Evolutionary conservation across 2,797 vertebrate genomes (phyloP), one percentile per base, ranked within the genome.

Genomic region (Amniataba percoides): DNA sequence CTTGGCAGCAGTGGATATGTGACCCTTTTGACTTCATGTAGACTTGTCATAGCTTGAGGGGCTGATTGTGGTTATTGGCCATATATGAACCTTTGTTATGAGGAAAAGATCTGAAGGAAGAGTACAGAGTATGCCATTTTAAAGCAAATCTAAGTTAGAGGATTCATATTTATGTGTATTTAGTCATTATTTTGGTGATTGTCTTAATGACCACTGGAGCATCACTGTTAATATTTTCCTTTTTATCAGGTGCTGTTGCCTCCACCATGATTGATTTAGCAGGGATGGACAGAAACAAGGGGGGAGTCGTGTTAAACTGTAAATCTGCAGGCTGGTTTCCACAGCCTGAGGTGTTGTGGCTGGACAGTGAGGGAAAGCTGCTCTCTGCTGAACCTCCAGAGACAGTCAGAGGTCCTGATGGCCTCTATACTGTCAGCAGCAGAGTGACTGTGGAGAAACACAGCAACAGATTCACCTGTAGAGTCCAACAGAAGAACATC

Each of bases 371-470:
- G 36, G 49, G 48, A 27, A 49, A 36, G 6, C 16, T 43, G 4
- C 14, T 43, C 14, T 16, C 42, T 43, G 42, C 16, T 67, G 62
- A 36, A 59, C 42, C 62, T 31, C 18, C 45, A 36, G 36, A 60
- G 60, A 36, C 43, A 34, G 19, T 52, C 57, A 40, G 57, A 59
- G 36, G 56, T 57, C 36, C 69, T 59, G 62, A 78, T 43, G 39
- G 10, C 42, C 67, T 63, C 59, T 78, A 64, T 52, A 49, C 51
- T 56, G 48, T 77, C 45, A 55, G 19, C 58, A 57, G 68, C 51
- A 63, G 15, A 21, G 52, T 71, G 31, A 64, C 61, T 51, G 67
- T 65, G 52, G n/a, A 71, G 27, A 36, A 68, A 59, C 57, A 59
- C 57, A 14, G 58, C 52, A 25, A 31, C 52, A 55, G 25, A 25